Conservation (phyloP, 1,140 invertebrate genomes). For the Heliconius eleuchia region DNA sequence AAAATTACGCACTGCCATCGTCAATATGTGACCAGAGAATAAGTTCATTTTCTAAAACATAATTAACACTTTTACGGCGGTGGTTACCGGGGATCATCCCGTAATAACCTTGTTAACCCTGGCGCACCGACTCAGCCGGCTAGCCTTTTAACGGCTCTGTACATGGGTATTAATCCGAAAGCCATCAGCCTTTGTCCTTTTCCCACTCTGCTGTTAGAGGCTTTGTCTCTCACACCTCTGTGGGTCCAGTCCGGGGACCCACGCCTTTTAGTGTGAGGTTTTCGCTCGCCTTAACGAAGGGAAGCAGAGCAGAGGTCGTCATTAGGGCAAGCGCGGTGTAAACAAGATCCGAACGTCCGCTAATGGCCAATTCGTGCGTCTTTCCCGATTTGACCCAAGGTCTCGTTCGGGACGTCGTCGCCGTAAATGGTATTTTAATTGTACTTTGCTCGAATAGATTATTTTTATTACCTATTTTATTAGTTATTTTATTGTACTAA, state of each 20-base stretch:
- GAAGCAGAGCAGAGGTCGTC: constrained; percentile 82
- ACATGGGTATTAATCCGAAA: constrained; percentile 79
- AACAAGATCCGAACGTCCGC: constrained; percentile 80
- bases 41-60: constrained; percentile 70
- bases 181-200: constrained; percentile 73
- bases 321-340: constrained; percentile 82
- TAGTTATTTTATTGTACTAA: background rate
- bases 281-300: constrained; percentile 81
- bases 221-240: constrained; percentile 68
- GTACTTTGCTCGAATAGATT: constrained; percentile 56
- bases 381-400: constrained; percentile 77
- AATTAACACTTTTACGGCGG: constrained; percentile 80
- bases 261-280: constrained; percentile 80
- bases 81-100: constrained; percentile 76
- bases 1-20: background rate
- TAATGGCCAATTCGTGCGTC: constrained; percentile 79
- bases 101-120: constrained; percentile 81
- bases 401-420: constrained; percentile 65
- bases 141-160: constrained; percentile 78
- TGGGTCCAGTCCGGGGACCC: constrained; percentile 62
- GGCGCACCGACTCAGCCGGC: constrained; percentile 67
- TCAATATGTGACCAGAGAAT: constrained; percentile 52
- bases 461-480: background rate
- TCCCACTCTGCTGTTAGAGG: constrained; percentile 48
- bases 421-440: constrained; percentile 80